Evolutionary conservation across 2,888 invertebrate species (phyloP), one percentile per base, ranked within the genome.

Genomic region (Ormia ochracea): DNA sequence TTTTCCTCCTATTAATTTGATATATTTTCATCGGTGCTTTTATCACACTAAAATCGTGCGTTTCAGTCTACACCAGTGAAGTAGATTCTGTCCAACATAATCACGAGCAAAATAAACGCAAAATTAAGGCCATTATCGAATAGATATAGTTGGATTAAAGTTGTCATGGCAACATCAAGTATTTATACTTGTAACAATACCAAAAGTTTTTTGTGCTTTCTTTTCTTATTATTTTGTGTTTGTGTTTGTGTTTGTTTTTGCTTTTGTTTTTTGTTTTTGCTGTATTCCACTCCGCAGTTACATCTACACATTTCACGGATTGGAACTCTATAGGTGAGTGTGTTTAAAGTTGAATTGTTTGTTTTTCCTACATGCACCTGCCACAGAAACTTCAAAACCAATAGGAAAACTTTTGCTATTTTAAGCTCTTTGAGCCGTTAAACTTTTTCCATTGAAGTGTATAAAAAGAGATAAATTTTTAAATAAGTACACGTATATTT

Each of bases 131-230:
- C 61, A 68, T 61, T 56, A 70, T 33, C 36, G 14, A 43, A 43
- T 41, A 59, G n/a, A n/a, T 41, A 17, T 26, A 9, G 54, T 63
- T 70, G 52, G 54, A 43, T 43, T 52, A 19, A 45, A 61, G 78
- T 78, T 45, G 78, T 72, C 78, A 78, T 78, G 58, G 77, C n/a
- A 78, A 72, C 72, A 52, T 59, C 33, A 58, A 28, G 31, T 61
- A 61, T 72, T 65, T 28, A 41, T 65, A 56, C 33, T 66, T 56
- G 45, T 63, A 68, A 75, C 54, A 75, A 31, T 43, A 23, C 2
- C 50, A 59, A 52, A 23, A 59, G 6, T 41, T 14, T 56, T 26
- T 73, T 41, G 7, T 68, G 10, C 19, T 50, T 9, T 38, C 10
- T 33, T 45, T 38, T 33, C 14, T 52, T 36, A 66, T 5, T 23